Evolutionary conservation across 2,797 vertebrate genomes (phyloP).

Genomic region (Chelidonichthys spinosus): DNA sequence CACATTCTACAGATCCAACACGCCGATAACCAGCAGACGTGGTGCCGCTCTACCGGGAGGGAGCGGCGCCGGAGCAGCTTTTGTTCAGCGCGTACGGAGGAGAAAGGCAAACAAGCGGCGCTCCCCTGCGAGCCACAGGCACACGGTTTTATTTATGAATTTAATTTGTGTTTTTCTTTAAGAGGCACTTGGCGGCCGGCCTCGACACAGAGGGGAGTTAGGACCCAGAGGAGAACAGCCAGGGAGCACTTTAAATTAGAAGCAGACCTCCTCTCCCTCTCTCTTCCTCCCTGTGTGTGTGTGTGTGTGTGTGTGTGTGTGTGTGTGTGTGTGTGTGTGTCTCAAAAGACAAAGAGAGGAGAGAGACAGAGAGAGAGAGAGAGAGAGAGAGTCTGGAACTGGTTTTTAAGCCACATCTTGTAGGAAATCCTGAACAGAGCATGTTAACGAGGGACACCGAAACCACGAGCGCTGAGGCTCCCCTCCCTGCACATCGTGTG

Average conservation of each 20-base stretch:
- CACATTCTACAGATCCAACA: not conserved
- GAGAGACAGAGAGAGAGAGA: slow-evolving; percentile 15
- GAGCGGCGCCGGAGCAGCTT: slow-evolving; percentile 4
- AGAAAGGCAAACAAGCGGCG: slow-evolving; percentile 52
- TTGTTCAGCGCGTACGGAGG: slow-evolving; percentile 13
- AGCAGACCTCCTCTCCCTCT: slow-evolving; percentile 77
- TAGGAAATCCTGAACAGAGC: slow-evolving; percentile 87
- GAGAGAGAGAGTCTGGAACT: slow-evolving; percentile 79
- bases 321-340: not conserved
- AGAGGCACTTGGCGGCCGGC: slow-evolving; percentile 59
- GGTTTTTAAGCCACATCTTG: slow-evolving; percentile 77
- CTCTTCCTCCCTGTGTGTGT: not conserved
- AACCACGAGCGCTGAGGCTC: slow-evolving; percentile 74
- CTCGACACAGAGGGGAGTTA: slow-evolving; percentile 72
- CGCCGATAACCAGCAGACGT: not conserved
- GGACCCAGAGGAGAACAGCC: slow-evolving; percentile 80
- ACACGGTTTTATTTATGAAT: slow-evolving; percentile 72
- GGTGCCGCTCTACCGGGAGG: not conserved
- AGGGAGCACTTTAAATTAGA: slow-evolving; percentile 82
- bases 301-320: too few species aligned
- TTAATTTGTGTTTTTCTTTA: slow-evolving; percentile 73
- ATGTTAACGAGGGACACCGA: slow-evolving; percentile 83
- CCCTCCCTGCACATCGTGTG: slow-evolving; percentile 41
- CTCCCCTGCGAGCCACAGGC: slow-evolving; percentile 65
- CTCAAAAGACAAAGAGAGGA: slow-evolving; percentile 58